phyloP scores from a whole-genome alignment of 2,888 invertebrate species.

The Clostera curtula region DNA sequence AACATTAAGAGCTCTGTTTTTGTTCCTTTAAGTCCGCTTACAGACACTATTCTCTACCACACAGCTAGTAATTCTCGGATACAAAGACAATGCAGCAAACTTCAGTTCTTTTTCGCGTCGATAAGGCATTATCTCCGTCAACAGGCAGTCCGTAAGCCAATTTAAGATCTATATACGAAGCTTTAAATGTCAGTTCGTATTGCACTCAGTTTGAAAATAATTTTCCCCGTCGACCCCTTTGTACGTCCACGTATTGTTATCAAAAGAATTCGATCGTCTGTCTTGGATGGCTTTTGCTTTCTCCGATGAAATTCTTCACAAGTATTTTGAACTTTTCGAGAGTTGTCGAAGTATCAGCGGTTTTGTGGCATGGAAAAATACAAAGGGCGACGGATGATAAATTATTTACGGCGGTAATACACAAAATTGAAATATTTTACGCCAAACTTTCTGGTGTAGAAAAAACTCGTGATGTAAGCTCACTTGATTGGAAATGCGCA shows the following conservation, averaged over 20 bases:
- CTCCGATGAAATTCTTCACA: constrained; percentile 14
- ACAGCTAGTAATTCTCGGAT: constrained; percentile 15
- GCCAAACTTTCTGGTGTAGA: too few species aligned
- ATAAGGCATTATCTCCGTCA: constrained; percentile 23
- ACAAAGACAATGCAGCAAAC: constrained; percentile 20
- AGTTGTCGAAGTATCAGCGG: constrained; percentile 8
- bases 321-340: constrained; percentile 13
- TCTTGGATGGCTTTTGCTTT: constrained; percentile 23
- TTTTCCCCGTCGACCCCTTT: constrained; percentile 28
- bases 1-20: not conserved
- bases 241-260: constrained; percentile 28
- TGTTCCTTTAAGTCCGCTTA: constrained; percentile 2
- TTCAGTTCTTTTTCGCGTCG: constrained; percentile 13
- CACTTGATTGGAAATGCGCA: too few species aligned
- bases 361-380: not conserved
- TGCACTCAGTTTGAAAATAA: constrained; percentile 18
- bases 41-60: constrained; percentile 9
- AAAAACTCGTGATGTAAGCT: too few species aligned
- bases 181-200: constrained; percentile 21
- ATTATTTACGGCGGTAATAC: too few species aligned
- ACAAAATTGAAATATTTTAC: too few species aligned
- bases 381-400: too few species aligned
- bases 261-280: constrained; percentile 39
- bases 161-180: constrained; percentile 23
- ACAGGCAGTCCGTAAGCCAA: constrained; percentile 15